Percentiles rank a stretch among this genome's conserved stretches.
These are phyloP conservation scores for Drosophila fuyamai DNA, from an alignment of 1,140 invertebrate genomes.

Conservation along the genomic window DNA sequence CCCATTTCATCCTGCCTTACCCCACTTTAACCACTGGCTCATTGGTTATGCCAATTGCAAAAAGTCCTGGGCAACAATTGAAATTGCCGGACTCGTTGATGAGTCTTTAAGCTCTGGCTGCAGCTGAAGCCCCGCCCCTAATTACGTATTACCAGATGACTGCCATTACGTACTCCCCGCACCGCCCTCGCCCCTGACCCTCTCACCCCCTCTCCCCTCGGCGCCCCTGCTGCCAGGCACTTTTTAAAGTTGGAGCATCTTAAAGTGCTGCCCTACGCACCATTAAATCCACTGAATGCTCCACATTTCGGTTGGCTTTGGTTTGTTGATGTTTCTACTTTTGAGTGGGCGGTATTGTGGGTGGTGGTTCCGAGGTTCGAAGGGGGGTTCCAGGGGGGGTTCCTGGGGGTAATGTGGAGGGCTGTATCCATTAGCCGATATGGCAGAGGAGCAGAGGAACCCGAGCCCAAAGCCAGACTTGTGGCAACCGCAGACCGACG, in stretches of 20 bases:
- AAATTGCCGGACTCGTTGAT: slow-evolving; percentile 45
- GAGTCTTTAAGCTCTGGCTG: slow-evolving; percentile 38
- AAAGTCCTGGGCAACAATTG: slow-evolving; percentile 45
- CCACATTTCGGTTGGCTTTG: slow-evolving; percentile 38
- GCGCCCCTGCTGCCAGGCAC: background rate
- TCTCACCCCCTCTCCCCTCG: no score
- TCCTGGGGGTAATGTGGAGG: background rate
- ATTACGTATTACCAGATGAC: slow-evolving; percentile 69
- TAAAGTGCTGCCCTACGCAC: slow-evolving; percentile 58
- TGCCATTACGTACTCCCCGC: slow-evolving; percentile 39
- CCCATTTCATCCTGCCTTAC: background rate
- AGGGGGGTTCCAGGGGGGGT: background rate
- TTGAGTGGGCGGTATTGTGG: background rate
- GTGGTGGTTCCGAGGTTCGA: background rate
- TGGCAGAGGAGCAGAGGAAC: slow-evolving; percentile 1
- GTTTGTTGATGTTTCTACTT: slow-evolving; percentile 14
- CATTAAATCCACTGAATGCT: slow-evolving; percentile 72
- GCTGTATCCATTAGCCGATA: slow-evolving; percentile 53
- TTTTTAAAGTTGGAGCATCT: slow-evolving; percentile 48
- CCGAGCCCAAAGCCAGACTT: slow-evolving; percentile 22
- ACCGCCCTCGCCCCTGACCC: no score
- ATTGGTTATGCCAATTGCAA: slow-evolving; percentile 54
- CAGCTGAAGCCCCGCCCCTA: slow-evolving; percentile 23
- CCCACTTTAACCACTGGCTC: slow-evolving; percentile 11
- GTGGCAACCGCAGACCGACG: slow-evolving; percentile 54